Percentiles rank a stretch among this genome's conserved stretches.
These are phyloP conservation scores for Nothoprocta perdicaria DNA, from an alignment of 2,113 vertebrate genomes.

Conservation along the genomic window DNA sequence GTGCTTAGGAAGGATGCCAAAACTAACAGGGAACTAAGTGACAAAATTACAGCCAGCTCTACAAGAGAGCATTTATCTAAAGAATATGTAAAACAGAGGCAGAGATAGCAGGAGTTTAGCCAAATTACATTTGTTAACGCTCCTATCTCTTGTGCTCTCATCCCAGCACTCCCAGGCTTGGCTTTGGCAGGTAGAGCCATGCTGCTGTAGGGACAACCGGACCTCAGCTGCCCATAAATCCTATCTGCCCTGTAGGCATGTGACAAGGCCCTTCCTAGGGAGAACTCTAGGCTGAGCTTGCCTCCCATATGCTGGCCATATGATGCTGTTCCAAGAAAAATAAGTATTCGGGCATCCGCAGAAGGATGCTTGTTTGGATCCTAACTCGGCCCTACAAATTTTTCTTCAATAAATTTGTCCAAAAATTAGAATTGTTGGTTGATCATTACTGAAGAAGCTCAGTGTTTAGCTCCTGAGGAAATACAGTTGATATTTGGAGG, in stretches of 20 bases:
- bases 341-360: not conserved
- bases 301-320: not conserved
- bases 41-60: not conserved
- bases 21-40: not conserved
- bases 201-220: not conserved
- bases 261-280: not conserved
- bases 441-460: not conserved
- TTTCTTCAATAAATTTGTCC: not conserved
- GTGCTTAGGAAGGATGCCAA: not conserved
- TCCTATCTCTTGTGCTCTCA: not conserved
- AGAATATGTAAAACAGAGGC: not conserved
- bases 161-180: not conserved
- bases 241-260: not conserved
- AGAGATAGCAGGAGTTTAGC: not conserved
- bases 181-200: not conserved
- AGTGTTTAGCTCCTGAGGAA: not conserved
- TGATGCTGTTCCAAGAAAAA: not conserved
- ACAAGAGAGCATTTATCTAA: not conserved
- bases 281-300: not conserved
- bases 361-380: not conserved
- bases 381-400: not conserved
- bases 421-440: not conserved
- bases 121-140: not conserved
- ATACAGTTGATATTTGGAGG: not conserved
- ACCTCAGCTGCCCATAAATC: not conserved